Conservation (phyloP, 2,797 vertebrate species). For the Notolabrus celidotus region DNA sequence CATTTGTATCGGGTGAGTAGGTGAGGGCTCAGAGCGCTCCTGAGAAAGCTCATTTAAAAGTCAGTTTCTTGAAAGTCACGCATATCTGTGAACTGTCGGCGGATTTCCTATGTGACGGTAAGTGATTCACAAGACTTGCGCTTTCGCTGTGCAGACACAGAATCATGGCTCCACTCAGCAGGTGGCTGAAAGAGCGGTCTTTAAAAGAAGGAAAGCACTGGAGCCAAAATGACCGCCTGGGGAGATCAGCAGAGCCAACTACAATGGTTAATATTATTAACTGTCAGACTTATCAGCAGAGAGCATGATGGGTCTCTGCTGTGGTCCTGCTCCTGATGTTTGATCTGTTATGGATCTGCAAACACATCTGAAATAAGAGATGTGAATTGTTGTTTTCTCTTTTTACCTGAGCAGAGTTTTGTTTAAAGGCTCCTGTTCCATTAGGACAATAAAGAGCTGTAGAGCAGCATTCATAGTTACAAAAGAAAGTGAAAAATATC, state of each 20-base stretch:
- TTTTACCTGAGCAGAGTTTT: not conserved
- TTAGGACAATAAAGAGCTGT: not conserved
- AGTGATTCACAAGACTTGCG: slow-evolving; percentile 67
- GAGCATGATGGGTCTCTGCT: slow-evolving; percentile 2
- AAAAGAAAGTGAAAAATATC: not conserved
- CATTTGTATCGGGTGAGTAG: slow-evolving; percentile 30
- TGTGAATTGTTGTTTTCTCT: not conserved
- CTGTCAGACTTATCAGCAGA: not conserved
- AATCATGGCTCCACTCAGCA: slow-evolving; percentile 17
- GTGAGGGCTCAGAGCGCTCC: slow-evolving; percentile 28
- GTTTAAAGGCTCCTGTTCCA: not conserved
- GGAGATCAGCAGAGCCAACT: slow-evolving; percentile 1
- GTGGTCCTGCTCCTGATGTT: not conserved
- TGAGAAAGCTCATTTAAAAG: slow-evolving; percentile 48
- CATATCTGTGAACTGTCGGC: slow-evolving; percentile 77
- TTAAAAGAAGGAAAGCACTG: slow-evolving; percentile 23
- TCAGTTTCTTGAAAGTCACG: slow-evolving; percentile 68
- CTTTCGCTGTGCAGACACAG: slow-evolving; percentile 26
- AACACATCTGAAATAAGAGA: not conserved
- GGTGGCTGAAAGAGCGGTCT: slow-evolving; percentile 30
- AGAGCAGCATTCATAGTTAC: not conserved
- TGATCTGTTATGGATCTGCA: not conserved
- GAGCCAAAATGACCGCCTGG: slow-evolving; percentile 5
- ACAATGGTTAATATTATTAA: slow-evolving; percentile 2
- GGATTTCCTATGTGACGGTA: slow-evolving; percentile 73